Evolutionary conservation across 2,113 vertebrate species (phyloP).

Genomic region (Talpa occidentalis): DNA sequence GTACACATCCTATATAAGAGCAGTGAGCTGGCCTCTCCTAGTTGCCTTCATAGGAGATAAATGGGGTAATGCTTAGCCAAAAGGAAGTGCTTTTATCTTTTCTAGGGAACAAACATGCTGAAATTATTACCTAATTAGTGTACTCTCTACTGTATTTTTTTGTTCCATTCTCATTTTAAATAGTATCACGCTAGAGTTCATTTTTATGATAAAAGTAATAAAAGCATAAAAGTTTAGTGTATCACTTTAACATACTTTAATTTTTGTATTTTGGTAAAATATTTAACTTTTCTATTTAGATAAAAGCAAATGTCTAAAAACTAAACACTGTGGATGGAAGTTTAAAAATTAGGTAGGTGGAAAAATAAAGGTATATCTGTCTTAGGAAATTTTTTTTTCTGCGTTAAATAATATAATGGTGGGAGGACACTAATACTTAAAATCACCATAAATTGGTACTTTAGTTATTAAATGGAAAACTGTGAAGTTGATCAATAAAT

Average conservation of each 20-base stretch:
- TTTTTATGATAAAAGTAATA: constrained; percentile 68
- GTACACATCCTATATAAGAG: not conserved
- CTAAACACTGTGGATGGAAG: constrained; percentile 74
- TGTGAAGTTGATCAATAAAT: not conserved
- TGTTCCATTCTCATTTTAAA: constrained; percentile 70
- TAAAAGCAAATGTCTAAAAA: constrained; percentile 78
- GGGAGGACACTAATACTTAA: not conserved
- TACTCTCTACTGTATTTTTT: constrained; percentile 65
- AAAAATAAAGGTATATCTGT: constrained; percentile 75
- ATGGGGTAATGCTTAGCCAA: not conserved
- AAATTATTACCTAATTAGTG: constrained; percentile 59
- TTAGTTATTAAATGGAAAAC: constrained; percentile 13
- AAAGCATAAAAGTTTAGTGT: constrained; percentile 57
- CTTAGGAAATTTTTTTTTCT: not conserved
- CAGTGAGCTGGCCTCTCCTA: not conserved
- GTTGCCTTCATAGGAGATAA: not conserved
- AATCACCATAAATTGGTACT: not conserved
- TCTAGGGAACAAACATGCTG: constrained; percentile 34
- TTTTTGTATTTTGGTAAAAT: constrained; percentile 77
- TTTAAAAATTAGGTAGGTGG: constrained; percentile 80
- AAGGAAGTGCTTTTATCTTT: constrained; percentile 60
- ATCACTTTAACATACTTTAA: constrained; percentile 74
- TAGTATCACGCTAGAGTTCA: constrained; percentile 72
- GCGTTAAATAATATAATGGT: not conserved
- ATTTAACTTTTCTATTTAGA: constrained; percentile 78